Evolutionary conservation across 2,113 vertebrate species (phyloP).

Genomic region (Nibea albiflora): DNA sequence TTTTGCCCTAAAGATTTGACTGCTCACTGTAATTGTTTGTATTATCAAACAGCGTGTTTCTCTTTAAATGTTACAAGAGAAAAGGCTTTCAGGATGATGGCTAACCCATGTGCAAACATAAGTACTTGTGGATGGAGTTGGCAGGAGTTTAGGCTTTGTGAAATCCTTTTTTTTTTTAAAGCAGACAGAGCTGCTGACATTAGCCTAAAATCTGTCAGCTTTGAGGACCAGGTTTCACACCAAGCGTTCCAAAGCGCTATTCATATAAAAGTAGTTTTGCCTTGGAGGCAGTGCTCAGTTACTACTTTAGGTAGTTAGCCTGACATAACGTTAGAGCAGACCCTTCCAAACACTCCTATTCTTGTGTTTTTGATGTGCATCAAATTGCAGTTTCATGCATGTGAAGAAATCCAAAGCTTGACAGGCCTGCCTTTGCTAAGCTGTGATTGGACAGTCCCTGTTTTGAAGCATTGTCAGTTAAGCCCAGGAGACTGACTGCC

Average conservation of each 20-base stretch:
- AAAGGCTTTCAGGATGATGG: not conserved
- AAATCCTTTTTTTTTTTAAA: too few species aligned
- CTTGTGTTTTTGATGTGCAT: not conserved
- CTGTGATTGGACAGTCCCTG: not conserved
- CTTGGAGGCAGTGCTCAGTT: too few species aligned
- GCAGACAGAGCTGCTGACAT: not conserved
- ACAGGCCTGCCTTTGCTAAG: not conserved
- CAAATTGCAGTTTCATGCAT: not conserved
- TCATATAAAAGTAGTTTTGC: too few species aligned
- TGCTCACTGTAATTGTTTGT: not conserved
- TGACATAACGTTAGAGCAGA: not conserved
- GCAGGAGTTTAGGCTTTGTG: not conserved
- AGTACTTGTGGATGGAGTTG: not conserved
- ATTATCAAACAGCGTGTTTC: not conserved
- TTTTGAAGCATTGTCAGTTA: not conserved
- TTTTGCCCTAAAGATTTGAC: not conserved
- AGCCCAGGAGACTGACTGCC: not conserved
- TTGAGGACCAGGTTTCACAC: too few species aligned
- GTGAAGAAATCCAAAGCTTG: not conserved
- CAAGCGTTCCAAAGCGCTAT: too few species aligned
- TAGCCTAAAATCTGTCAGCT: too few species aligned
- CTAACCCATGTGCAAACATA: not conserved
- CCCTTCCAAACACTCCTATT: not conserved
- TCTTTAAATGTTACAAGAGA: not conserved
- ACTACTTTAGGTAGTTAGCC: not conserved